These are phyloP conservation scores for Portunus trituberculatus DNA, from an alignment of 1,140 invertebrate genomes.

Conservation along the genomic window DNA sequence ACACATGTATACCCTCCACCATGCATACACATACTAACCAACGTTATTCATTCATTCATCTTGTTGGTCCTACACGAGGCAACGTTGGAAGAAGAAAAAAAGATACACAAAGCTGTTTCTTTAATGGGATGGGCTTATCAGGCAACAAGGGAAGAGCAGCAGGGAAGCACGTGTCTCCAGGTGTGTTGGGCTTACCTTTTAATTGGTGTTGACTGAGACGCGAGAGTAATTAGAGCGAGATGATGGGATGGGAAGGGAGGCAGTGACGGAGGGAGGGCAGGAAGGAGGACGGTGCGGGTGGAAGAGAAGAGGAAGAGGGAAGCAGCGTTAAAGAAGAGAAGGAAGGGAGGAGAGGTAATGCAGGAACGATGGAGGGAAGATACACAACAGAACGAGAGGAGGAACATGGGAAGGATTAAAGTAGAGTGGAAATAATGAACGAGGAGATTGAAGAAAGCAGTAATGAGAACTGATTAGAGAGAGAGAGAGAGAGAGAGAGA, in stretches of 20 bases:
- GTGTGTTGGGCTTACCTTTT: background rate
- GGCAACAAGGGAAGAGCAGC: background rate
- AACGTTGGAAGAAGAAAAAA: no score
- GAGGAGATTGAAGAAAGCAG: background rate
- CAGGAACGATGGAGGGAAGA: background rate
- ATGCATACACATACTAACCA: no score
- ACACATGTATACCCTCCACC: no score
- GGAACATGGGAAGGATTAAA: background rate
- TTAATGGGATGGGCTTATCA: background rate
- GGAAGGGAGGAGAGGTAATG: background rate
- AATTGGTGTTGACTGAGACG: conserved; percentile 3
- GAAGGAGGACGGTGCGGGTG: background rate
- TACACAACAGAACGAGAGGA: background rate
- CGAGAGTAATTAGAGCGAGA: background rate
- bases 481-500: conserved; percentile 43
- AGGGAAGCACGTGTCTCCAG: background rate
- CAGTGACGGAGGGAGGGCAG: background rate
- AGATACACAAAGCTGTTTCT: background rate
- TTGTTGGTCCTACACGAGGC: background rate
- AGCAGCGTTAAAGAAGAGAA: background rate
- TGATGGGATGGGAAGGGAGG: background rate
- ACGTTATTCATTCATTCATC: no score
- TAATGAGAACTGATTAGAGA: background rate
- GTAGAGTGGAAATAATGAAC: background rate
- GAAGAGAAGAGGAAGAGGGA: background rate